phyloP scores from a whole-genome alignment of 2,797 vertebrate genomes.

The Chrysolophus pictus region DNA sequence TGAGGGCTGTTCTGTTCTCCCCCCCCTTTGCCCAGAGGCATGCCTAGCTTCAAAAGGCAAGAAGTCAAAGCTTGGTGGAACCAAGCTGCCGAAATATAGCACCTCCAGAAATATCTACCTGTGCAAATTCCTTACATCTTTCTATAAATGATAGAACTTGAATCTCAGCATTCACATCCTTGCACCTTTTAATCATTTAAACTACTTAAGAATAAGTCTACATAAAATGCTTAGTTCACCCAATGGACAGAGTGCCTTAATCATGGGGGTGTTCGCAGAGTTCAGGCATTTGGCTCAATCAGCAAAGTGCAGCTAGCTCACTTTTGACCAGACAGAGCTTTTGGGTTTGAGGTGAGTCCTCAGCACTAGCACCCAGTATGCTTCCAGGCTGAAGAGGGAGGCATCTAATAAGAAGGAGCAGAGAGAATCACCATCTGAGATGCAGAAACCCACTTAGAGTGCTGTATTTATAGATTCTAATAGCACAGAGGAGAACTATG shows the following conservation, averaged over 20 bases:
- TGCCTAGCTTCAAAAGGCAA: not conserved
- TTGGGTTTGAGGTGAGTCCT: not conserved
- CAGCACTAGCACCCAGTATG: not conserved
- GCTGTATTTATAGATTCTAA: not conserved
- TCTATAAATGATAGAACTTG: not conserved
- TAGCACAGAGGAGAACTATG: not conserved
- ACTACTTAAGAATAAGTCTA: not conserved
- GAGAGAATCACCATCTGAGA: not conserved
- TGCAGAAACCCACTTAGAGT: not conserved
- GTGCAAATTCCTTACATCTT: not conserved
- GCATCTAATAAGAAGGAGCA: not conserved
- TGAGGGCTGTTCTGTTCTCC: not conserved
- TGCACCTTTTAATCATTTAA: not conserved
- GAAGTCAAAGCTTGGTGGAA: not conserved
- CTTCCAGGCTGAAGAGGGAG: not conserved
- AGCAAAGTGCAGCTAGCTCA: not conserved
- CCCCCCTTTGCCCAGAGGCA: not conserved
- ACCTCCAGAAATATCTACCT: not conserved
- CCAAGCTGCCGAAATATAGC: not conserved
- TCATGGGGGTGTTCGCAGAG: fast-evolving
- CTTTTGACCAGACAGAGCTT: not conserved
- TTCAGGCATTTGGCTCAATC: not conserved
- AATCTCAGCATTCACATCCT: not conserved
- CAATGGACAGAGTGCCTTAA: not conserved
- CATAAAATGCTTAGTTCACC: not conserved